Evolutionary conservation across 1,140 invertebrate species (phyloP), one percentile per base, ranked within the genome.

Genomic region (Pseudomyrmex gracilis): DNA sequence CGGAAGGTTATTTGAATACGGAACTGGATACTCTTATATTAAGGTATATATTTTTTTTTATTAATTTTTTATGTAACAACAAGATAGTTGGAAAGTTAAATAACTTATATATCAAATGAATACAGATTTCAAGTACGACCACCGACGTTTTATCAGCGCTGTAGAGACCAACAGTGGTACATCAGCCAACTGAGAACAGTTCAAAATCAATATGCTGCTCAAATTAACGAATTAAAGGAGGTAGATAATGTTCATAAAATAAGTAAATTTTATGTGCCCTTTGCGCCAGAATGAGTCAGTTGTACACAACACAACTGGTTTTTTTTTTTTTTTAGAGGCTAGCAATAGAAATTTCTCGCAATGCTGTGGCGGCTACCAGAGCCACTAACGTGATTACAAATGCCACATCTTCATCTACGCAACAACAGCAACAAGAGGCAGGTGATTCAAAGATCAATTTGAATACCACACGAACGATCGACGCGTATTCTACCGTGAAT

Each of bases 91-190:
- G 12, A 5, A n/a, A 55, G 61, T 55, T 53, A 4, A 55, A 77
- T 20, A 12, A 55, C 47, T 22, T 61, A 47, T n/a, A 60, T 85
- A 83, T 87, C 51, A 8, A 68, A 63, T 67, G n/a, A 57, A 76
- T 82, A 34, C 34, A 97, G 97, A 90, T 99, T 98, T 93, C 98
- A 98, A 96, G 98, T 99, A 20, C 96, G 98, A 67, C 97, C 98
- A 34, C 98, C 98, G 13, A 99, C 98, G 64, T 99, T 98, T 94
- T 98, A 97, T 92, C 98, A 99, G 94, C 97, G 98, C 83, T 98
- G 98, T 91, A 95, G 98, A 85, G 98, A 99, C 94, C 98, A 98
- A 90, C 97, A 98, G 91, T 98, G 98, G 98, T 98, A 98, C 91
- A 98, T 99, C 80, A 97, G 96, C 92, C 97, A 98, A 93, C 94